Evolutionary conservation across 2,888 invertebrate genomes (phyloP).

Genomic region (Euzophera pinguis): DNA sequence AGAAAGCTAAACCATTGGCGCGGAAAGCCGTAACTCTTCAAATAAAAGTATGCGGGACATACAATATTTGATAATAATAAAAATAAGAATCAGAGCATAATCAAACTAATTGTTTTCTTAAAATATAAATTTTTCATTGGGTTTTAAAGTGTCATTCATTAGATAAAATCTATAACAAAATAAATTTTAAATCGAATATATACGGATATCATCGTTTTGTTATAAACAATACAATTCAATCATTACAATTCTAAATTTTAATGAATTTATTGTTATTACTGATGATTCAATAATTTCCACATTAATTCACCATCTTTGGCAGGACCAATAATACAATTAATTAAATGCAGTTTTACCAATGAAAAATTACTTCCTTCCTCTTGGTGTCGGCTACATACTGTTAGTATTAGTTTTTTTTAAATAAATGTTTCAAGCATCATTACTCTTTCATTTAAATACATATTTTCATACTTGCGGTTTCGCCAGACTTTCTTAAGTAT

Average conservation of each 20-base stretch:
- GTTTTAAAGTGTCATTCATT: slow-evolving; percentile 31
- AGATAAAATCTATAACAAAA: not conserved
- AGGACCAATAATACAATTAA: slow-evolving; percentile 28
- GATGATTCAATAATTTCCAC: slow-evolving; percentile 41
- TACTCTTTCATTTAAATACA: slow-evolving; percentile 18
- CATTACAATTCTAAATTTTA: slow-evolving; percentile 48
- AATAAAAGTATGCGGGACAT: slow-evolving; percentile 59
- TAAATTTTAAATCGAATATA: slow-evolving; percentile 2
- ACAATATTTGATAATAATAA: slow-evolving; percentile 39
- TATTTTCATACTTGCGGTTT: not conserved
- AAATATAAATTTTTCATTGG: slow-evolving; percentile 62
- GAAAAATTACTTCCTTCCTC: slow-evolving; percentile 47
- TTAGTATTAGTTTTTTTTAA: slow-evolving; percentile 26
- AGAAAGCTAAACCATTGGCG: slow-evolving; percentile 41
- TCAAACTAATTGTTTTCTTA: slow-evolving; percentile 20
- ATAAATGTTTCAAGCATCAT: slow-evolving; percentile 37
- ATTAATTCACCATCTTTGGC: slow-evolving; percentile 38
- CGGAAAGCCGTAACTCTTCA: slow-evolving; percentile 30
- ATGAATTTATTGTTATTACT: slow-evolving; percentile 59
- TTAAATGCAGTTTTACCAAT: slow-evolving; percentile 44
- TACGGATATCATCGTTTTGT: slow-evolving; percentile 31
- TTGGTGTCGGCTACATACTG: slow-evolving; percentile 25
- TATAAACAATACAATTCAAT: slow-evolving; percentile 46
- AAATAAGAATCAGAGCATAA: slow-evolving; percentile 28
- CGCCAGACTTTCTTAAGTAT: too few species aligned